A percentile compares a stretch with the other conserved stretches of the same genome.
These are phyloP conservation scores for Drosophila pseudotakahashii DNA, from an alignment of 2,888 invertebrate species.

Conservation along the genomic window DNA sequence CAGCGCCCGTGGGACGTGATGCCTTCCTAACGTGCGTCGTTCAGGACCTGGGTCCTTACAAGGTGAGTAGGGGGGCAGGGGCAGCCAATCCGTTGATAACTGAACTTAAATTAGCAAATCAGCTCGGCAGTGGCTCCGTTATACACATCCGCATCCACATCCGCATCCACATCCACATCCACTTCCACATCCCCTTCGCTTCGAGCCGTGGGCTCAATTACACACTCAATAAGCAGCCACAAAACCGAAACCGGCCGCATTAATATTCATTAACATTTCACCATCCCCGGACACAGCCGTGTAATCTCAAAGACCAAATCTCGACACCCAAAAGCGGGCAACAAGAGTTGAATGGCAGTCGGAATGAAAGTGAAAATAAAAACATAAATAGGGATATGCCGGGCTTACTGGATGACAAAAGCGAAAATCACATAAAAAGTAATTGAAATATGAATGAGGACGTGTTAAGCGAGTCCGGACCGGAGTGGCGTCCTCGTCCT, in stretches of 20 bases:
- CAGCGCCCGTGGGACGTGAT: conserved; percentile 89
- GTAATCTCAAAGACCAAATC: conserved; percentile 76
- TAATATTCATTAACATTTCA: conserved; percentile 78
- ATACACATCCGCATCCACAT: background rate
- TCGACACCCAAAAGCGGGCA: conserved; percentile 63
- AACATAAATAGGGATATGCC: conserved; percentile 68
- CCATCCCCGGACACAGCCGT: conserved; percentile 30
- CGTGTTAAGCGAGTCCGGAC: conserved; percentile 53
- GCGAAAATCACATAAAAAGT: conserved; percentile 79
- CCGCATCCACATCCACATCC: background rate
- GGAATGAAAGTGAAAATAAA: conserved; percentile 68
- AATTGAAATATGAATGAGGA: conserved; percentile 78
- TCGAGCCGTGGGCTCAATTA: conserved; percentile 61
- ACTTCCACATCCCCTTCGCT: background rate
- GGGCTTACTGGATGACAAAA: conserved; percentile 72
- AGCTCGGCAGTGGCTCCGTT: conserved; percentile 3
- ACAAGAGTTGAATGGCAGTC: conserved; percentile 51
- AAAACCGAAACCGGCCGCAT: conserved; percentile 56
- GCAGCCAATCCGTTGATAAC: conserved; percentile 46
- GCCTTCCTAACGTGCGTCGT: conserved; percentile 88
- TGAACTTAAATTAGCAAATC: conserved; percentile 46
- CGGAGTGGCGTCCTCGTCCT: conserved; percentile 1
- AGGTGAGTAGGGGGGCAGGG: conserved; percentile 84
- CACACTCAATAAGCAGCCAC: conserved; percentile 77
- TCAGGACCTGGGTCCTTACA: conserved; percentile 88